Evolutionary conservation across 2,113 vertebrate species (phyloP).

Genomic region (Leucoraja erinaceus): DNA sequence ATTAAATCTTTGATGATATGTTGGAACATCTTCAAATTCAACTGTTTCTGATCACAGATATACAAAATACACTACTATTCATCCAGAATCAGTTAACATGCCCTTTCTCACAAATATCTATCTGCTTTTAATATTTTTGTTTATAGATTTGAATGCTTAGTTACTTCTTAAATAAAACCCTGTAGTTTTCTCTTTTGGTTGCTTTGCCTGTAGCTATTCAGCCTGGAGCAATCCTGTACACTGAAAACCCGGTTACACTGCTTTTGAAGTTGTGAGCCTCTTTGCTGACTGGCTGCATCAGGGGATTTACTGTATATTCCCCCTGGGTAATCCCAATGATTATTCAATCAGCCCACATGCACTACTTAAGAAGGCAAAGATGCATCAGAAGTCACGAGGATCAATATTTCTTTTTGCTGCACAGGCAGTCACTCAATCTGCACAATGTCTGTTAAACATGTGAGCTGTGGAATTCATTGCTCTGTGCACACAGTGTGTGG

Average conservation of each 20-base stretch:
- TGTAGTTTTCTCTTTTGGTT: background rate
- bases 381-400: constrained; percentile 53
- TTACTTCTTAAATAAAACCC: background rate
- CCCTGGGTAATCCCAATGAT: constrained; percentile 50
- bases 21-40: background rate
- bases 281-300: constrained; percentile 40
- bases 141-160: background rate
- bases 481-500: constrained; percentile 39
- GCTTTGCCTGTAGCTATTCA: constrained; percentile 19
- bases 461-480: constrained; percentile 39
- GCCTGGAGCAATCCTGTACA: constrained; percentile 30
- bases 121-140: background rate
- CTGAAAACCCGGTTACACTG: constrained; percentile 25
- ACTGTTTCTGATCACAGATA: background rate
- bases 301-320: constrained; percentile 49
- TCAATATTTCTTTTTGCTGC: constrained; percentile 53
- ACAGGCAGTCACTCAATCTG: constrained; percentile 42
- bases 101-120: background rate
- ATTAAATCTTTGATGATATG: background rate
- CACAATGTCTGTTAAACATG: constrained; percentile 45
- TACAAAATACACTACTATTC: background rate
- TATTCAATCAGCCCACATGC: constrained; percentile 55
- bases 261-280: constrained; percentile 25
- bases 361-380: constrained; percentile 50
- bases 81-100: background rate